Evolutionary conservation across 2,113 vertebrate species (phyloP).

Genomic region (Fulica atra): DNA sequence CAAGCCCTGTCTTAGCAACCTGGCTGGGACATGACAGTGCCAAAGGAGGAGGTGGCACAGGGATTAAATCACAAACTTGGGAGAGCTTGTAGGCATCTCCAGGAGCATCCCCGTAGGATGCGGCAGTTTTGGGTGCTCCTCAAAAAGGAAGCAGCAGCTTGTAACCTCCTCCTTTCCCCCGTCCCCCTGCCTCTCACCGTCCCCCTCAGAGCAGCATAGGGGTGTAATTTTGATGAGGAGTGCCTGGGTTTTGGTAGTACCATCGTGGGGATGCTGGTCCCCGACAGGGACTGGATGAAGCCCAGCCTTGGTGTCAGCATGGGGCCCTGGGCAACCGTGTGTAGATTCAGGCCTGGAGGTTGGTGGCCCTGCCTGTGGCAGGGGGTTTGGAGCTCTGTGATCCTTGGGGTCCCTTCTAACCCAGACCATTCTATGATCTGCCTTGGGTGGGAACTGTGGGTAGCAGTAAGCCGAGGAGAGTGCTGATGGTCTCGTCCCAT

Average conservation of each 20-base stretch:
- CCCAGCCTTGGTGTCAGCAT: neutral
- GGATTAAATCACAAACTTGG: neutral
- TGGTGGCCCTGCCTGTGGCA: too few species aligned
- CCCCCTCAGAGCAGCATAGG: neutral
- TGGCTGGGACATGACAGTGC: neutral
- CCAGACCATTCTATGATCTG: too few species aligned
- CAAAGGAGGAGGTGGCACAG: accelerated
- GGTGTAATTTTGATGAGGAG: neutral
- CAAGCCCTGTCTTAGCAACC: neutral
- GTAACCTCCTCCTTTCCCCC: too few species aligned
- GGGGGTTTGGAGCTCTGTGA: too few species aligned
- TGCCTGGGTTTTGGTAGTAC: neutral
- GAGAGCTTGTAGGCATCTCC: neutral
- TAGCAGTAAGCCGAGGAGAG: accelerated
- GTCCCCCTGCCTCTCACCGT: too few species aligned
- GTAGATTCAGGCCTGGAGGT: too few species aligned
- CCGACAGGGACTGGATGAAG: neutral
- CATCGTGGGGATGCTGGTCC: accelerated
- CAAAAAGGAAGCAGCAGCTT: neutral
- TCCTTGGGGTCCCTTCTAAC: too few species aligned
- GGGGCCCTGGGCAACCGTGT: too few species aligned
- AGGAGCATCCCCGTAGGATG: neutral
- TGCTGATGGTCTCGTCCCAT: neutral
- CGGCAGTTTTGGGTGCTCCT: neutral
- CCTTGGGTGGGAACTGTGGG: neutral